Conservation (phyloP, 2,797 vertebrate genomes). For the Scarus forsteni region DNA sequence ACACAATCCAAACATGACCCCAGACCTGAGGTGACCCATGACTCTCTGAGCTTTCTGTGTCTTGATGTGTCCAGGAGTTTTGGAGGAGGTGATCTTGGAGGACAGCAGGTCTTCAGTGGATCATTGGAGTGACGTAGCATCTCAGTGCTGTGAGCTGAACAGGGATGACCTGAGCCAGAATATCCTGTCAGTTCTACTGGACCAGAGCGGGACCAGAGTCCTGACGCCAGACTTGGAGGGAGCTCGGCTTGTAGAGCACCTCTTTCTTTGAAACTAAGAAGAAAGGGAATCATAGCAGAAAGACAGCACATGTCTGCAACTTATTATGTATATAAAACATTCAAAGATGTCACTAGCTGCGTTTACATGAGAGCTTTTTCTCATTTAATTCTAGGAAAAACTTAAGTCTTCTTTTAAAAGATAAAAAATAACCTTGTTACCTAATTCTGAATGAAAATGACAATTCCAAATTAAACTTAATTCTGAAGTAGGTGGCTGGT, state of each 20-base stretch:
- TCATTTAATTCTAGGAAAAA: too few species aligned
- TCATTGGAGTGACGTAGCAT: constrained; percentile 74
- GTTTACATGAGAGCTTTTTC: too few species aligned
- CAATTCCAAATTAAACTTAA: too few species aligned
- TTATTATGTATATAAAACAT: not conserved
- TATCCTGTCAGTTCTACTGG: constrained; percentile 75
- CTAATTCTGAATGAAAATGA: too few species aligned
- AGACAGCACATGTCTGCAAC: too few species aligned
- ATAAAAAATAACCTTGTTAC: too few species aligned
- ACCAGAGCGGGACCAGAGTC: constrained; percentile 70
- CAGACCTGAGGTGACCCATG: constrained; percentile 4
- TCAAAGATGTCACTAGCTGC: too few species aligned
- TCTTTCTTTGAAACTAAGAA: constrained; percentile 76
- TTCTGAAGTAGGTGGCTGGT: too few species aligned
- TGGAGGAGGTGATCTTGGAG: constrained; percentile 76
- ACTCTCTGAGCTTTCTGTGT: not conserved
- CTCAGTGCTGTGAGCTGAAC: constrained; percentile 68
- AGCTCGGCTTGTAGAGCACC: constrained; percentile 73
- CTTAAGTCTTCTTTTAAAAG: too few species aligned
- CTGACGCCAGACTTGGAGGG: constrained; percentile 63
- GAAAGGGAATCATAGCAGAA: not conserved
- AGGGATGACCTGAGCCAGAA: constrained; percentile 65
- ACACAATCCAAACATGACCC: not conserved
- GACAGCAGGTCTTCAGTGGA: constrained; percentile 68
- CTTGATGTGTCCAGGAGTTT: constrained; percentile 53